Evolutionary conservation across 2,888 invertebrate genomes (phyloP).

Genomic region (Ametastegia equiseti): DNA sequence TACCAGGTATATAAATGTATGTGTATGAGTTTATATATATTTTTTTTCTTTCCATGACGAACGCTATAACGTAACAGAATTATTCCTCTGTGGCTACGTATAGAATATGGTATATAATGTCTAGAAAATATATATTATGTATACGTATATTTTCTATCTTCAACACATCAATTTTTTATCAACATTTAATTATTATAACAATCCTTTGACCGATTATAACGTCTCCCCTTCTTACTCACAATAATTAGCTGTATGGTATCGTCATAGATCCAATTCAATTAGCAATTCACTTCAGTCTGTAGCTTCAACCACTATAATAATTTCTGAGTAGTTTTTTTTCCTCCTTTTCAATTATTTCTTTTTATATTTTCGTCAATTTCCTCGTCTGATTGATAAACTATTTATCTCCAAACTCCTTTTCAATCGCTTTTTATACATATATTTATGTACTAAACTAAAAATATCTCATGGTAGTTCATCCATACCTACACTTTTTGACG

Average conservation of each 20-base stretch:
- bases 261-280: slow-evolving; percentile 11
- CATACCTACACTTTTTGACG: background rate
- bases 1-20: background rate
- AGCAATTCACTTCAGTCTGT: slow-evolving; percentile 35
- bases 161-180: background rate
- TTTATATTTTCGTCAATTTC: background rate
- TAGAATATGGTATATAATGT: background rate
- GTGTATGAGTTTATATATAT: background rate
- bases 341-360: background rate
- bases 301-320: slow-evolving; percentile 2
- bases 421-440: background rate
- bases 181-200: slow-evolving; percentile 16
- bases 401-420: background rate
- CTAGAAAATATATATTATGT: background rate
- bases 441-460: background rate
- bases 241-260: background rate
- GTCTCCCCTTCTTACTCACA: background rate
- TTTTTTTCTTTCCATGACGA: background rate
- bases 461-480: background rate
- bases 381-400: background rate
- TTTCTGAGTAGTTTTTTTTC: background rate
- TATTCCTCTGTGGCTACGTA: background rate
- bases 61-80: background rate
- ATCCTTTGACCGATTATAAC: background rate
- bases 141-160: background rate